A percentile compares a stretch with the other conserved stretches of the same genome.
These are phyloP conservation scores for Hemiprocne comata DNA, from an alignment of 2,113 vertebrate species.

Conservation along the genomic window DNA sequence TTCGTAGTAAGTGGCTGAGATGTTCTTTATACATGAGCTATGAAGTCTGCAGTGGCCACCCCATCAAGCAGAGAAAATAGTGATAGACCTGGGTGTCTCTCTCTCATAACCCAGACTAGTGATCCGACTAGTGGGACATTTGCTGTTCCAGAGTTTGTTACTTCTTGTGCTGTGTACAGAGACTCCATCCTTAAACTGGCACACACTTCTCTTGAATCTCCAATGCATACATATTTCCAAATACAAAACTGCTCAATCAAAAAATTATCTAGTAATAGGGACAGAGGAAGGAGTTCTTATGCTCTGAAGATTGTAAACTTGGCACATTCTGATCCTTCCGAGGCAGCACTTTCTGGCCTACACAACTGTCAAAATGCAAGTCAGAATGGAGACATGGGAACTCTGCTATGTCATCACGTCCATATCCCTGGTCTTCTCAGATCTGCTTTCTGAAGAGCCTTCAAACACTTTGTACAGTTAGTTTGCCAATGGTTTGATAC, in stretches of 20 bases:
- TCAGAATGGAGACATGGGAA: neutral
- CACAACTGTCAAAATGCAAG: neutral
- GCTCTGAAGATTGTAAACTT: neutral
- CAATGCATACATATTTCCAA: neutral
- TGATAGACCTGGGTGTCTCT: neutral
- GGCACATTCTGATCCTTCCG: neutral
- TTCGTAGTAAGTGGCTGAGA: neutral
- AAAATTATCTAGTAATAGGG: neutral
- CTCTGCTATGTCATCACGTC: neutral
- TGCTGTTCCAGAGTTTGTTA: neutral
- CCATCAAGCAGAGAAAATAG: neutral
- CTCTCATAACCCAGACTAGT: neutral
- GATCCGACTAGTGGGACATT: neutral
- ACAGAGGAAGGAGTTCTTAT: neutral
- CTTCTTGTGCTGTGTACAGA: neutral
- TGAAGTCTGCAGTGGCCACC: neutral
- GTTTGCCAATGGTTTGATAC: neutral
- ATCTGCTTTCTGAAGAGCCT: constrained; percentile 3
- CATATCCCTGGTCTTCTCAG: neutral
- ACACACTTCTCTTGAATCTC: neutral
- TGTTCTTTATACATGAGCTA: neutral
- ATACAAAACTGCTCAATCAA: neutral
- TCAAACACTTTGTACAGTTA: neutral
- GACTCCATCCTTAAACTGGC: neutral
- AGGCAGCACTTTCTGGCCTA: neutral